These are phyloP conservation scores for Luehdorfia chinensis DNA, from an alignment of 1,140 invertebrate genomes.

Conservation along the genomic window DNA sequence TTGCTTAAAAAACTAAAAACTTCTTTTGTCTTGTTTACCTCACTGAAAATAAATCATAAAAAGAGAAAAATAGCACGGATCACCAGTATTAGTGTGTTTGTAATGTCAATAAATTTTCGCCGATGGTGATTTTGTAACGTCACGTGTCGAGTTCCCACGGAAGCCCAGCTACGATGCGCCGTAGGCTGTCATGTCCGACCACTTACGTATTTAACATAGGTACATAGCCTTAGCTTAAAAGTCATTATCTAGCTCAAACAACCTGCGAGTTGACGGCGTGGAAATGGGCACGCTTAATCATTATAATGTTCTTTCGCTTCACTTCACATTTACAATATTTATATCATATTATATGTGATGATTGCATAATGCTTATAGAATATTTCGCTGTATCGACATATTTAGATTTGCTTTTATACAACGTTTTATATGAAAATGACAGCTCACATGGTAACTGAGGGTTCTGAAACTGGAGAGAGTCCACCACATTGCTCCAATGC, in stretches of 20 bases:
- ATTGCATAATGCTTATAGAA: not conserved
- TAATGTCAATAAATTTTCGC: conserved; percentile 72
- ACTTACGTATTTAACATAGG: conserved; percentile 73
- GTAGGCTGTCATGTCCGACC: conserved; percentile 67
- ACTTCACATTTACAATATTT: not conserved
- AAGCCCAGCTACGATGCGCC: conserved; percentile 64
- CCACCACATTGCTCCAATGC: too few relatives aligned
- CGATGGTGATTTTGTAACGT: conserved; percentile 67
- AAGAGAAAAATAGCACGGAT: too few relatives aligned
- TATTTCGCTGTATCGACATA: not conserved
- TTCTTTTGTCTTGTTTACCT: too few relatives aligned
- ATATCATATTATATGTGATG: not conserved
- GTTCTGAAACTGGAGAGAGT: too few relatives aligned
- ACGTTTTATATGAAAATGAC: too few relatives aligned
- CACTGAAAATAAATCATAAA: too few relatives aligned
- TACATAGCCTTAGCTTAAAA: conserved; percentile 66
- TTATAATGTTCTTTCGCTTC: conserved; percentile 5
- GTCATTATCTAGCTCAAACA: conserved; percentile 71
- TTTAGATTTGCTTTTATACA: not conserved
- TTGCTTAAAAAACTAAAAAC: too few relatives aligned
- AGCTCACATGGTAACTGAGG: too few relatives aligned
- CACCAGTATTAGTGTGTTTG: conserved; percentile 1
- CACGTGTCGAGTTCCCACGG: conserved; percentile 71
- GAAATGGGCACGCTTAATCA: conserved; percentile 70
- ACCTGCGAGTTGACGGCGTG: conserved; percentile 49